Evolutionary conservation across 2,888 invertebrate genomes (phyloP).

Genomic region (Pheosia gnoma): DNA sequence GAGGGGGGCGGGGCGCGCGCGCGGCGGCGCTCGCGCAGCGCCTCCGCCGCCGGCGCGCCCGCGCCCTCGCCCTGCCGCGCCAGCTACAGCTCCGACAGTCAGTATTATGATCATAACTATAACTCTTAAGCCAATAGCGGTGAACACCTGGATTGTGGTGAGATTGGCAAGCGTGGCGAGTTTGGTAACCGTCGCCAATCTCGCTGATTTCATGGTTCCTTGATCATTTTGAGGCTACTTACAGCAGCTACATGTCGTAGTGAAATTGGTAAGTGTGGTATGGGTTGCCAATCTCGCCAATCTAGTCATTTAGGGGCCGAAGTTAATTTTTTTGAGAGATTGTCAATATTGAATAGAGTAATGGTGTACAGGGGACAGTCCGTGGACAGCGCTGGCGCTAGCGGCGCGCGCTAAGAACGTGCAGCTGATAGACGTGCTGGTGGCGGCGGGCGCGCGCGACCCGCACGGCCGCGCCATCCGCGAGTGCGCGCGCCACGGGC

Average conservation of each 20-base stretch:
- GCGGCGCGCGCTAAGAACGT: constrained; percentile 75
- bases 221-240: too few species aligned
- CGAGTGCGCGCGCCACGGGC: constrained; percentile 89
- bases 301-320: too few species aligned
- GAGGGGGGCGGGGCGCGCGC: constrained; percentile 31
- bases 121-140: neutral
- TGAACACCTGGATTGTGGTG: neutral
- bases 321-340: too few species aligned
- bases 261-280: too few species aligned
- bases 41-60: constrained; percentile 33
- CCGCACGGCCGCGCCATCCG: constrained; percentile 92
- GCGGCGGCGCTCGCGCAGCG: constrained; percentile 50
- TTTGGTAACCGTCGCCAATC: too few species aligned
- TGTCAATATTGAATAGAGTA: too few species aligned
- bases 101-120: constrained; percentile 9
- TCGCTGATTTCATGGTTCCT: too few species aligned
- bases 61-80: constrained; percentile 39
- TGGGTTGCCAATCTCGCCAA: too few species aligned
- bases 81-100: constrained; percentile 30
- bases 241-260: too few species aligned
- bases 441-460: constrained; percentile 93
- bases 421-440: constrained; percentile 90
- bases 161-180: too few species aligned
- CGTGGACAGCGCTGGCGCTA: constrained; percentile 75
- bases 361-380: constrained; percentile 48